Percentiles rank a stretch among this genome's conserved stretches.
These are phyloP conservation scores for Apus apus DNA, from an alignment of 2,113 vertebrate genomes.

Conservation along the genomic window DNA sequence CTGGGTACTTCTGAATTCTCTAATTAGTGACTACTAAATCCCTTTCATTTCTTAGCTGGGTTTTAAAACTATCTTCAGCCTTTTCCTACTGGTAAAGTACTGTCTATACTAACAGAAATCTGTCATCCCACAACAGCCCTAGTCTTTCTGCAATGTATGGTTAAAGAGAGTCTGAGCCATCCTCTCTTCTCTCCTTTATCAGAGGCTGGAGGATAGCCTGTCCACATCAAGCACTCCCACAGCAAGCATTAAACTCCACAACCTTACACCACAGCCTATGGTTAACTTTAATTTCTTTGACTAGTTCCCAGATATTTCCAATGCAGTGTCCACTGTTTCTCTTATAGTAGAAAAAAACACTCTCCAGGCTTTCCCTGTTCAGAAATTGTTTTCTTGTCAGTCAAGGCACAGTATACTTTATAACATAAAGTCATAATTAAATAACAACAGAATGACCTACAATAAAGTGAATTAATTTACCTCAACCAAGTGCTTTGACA, in stretches of 20 bases:
- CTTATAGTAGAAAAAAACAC: background rate
- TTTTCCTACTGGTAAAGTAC: background rate
- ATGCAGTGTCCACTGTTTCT: background rate
- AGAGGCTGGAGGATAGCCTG: background rate
- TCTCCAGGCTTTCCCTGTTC: background rate
- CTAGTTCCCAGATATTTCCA: background rate
- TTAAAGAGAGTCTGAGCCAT: background rate
- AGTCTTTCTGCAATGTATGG: background rate
- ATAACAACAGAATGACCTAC: background rate
- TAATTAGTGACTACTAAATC: background rate
- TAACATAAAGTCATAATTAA: background rate
- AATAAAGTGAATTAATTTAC: background rate
- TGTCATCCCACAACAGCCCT: background rate
- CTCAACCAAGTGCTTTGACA: background rate
- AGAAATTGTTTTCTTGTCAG: background rate
- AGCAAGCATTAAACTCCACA: background rate
- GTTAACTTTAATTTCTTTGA: background rate
- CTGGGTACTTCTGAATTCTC: background rate
- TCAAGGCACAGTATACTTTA: accelerated
- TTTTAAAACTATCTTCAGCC: background rate
- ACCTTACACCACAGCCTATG: background rate
- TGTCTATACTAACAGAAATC: background rate
- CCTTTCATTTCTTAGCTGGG: background rate
- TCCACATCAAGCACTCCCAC: background rate
- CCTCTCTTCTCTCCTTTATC: background rate